A percentile compares a stretch with the other conserved stretches of the same genome.
Evolutionary conservation across 2,113 vertebrate genomes (phyloP).

Genomic region (Cephalopholis sonnerati): DNA sequence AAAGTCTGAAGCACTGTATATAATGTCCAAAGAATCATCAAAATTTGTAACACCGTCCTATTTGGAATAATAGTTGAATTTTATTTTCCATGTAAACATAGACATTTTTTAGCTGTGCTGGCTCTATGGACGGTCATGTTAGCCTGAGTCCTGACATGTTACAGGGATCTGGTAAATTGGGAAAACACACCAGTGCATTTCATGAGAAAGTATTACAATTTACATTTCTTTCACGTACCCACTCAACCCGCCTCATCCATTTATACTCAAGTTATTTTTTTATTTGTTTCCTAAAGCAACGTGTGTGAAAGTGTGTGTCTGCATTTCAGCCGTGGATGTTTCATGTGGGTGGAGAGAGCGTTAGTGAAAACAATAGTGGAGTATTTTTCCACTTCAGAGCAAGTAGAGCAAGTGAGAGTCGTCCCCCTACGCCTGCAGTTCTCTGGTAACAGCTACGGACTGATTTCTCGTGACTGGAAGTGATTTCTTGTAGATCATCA

Average conservation of each 20-base stretch:
- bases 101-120: background rate
- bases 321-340: background rate
- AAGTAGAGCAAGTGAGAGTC: constrained; percentile 25
- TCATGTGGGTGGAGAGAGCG: background rate
- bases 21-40: too few relatives aligned
- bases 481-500: constrained; percentile 16
- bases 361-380: constrained; percentile 5
- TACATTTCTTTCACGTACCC: background rate
- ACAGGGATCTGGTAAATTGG: background rate
- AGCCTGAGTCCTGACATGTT: background rate
- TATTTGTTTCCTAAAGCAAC: background rate
- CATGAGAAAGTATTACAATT: background rate
- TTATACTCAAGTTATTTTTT: background rate
- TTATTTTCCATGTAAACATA: too few relatives aligned
- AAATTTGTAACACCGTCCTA: too few relatives aligned
- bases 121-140: background rate
- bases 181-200: background rate
- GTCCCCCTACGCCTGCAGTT: background rate
- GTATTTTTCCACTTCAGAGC: constrained; percentile 9
- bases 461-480: background rate
- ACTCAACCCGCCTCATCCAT: background rate
- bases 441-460: background rate
- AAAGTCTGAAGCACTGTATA: too few relatives aligned
- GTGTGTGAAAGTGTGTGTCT: background rate
- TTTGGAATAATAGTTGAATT: too few relatives aligned